Percentiles rank a stretch among this genome's conserved stretches.
Conservation (phyloP, 2,113 vertebrate species). For the Perca fluviatilis region DNA sequence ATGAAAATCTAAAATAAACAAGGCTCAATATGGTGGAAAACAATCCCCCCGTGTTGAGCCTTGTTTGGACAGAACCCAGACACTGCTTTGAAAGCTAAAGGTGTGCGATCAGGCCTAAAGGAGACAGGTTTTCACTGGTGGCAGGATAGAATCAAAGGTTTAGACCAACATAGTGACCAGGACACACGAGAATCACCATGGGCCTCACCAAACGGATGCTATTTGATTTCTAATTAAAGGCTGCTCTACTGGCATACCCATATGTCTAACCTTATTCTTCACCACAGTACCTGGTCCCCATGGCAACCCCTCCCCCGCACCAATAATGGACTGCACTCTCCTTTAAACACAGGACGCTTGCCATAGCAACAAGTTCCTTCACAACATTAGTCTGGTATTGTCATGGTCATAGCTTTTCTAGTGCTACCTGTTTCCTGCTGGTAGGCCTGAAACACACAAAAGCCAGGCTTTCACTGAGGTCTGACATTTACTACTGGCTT, state of each 20-base stretch:
- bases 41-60: neutral
- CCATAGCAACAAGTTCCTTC: slow-evolving; percentile 55
- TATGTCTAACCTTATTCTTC: slow-evolving; percentile 21
- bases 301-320: slow-evolving; percentile 66
- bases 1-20: too few species aligned
- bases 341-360: slow-evolving; percentile 44
- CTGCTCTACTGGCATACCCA: neutral
- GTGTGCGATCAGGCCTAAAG: neutral
- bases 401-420: slow-evolving; percentile 31
- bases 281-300: slow-evolving; percentile 59
- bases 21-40: too few species aligned
- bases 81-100: neutral
- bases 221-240: slow-evolving; percentile 17
- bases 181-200: neutral
- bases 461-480: neutral
- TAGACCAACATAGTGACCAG: too few species aligned
- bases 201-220: neutral
- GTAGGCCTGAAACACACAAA: slow-evolving; percentile 11
- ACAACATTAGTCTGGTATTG: slow-evolving; percentile 22
- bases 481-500: neutral
- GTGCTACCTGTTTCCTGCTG: slow-evolving; percentile 16
- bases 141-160: neutral
- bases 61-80: neutral
- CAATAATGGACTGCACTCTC: slow-evolving; percentile 33
- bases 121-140: neutral